These are phyloP conservation scores for Pseudococcus jackbeardsleyi DNA, from an alignment of 2,888 invertebrate species.

Conservation along the genomic window DNA sequence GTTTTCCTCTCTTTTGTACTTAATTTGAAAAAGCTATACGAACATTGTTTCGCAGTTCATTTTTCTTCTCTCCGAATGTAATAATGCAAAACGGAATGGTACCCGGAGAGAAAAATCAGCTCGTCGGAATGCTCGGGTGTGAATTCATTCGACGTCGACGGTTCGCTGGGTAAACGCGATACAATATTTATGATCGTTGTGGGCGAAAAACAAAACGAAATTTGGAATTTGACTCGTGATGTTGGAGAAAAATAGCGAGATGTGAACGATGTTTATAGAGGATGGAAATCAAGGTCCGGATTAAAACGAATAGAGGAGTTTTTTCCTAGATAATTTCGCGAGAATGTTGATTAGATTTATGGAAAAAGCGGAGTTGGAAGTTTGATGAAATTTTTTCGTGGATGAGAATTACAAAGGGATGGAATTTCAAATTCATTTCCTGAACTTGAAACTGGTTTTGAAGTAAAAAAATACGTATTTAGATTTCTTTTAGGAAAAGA, in stretches of 20 bases:
- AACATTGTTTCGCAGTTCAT: slow-evolving; percentile 47
- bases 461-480: too few relatives aligned
- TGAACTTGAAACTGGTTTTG: too few relatives aligned
- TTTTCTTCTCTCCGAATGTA: slow-evolving; percentile 28
- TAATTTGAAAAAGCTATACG: slow-evolving; percentile 39
- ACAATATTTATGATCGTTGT: slow-evolving; percentile 22
- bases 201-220: background rate
- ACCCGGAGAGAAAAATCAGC: slow-evolving; percentile 15
- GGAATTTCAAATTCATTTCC: too few relatives aligned
- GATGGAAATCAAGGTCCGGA: background rate
- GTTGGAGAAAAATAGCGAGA: background rate
- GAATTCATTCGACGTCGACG: background rate
- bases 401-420: too few relatives aligned
- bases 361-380: too few relatives aligned
- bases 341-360: too few relatives aligned
- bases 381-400: too few relatives aligned
- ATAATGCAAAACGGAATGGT: slow-evolving; percentile 24
- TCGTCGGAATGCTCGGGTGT: background rate
- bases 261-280: background rate
- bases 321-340: too few relatives aligned
- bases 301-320: too few relatives aligned
- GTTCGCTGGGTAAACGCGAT: slow-evolving; percentile 3
- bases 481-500: too few relatives aligned
- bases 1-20: background rate
- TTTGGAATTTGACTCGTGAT: background rate